Conservation (phyloP, 2,797 vertebrate genomes). For the Hippopotamyrus pictus region DNA sequence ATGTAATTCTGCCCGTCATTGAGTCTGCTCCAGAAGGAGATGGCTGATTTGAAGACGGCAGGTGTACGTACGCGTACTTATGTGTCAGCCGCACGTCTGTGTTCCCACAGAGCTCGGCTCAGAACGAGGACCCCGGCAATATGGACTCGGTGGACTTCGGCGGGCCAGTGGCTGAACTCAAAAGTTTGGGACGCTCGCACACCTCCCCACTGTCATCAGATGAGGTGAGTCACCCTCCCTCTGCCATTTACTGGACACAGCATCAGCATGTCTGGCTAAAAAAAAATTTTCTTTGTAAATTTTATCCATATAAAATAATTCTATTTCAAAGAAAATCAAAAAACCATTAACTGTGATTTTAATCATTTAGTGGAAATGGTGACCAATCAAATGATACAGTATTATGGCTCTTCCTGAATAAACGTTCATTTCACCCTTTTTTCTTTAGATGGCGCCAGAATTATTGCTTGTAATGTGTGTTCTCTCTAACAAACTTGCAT, state of each 20-base stretch:
- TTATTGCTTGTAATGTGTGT: not conserved
- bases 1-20: not conserved
- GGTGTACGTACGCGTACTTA: constrained; percentile 25
- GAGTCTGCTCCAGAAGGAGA: not conserved
- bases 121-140: constrained; percentile 82
- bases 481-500: constrained; percentile 37
- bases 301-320: not conserved
- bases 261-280: not conserved
- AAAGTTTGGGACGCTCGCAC: constrained; percentile 67
- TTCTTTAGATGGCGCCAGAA: constrained; percentile 15
- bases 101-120: constrained; percentile 64
- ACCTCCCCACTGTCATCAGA: constrained; percentile 75
- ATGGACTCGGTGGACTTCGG: constrained; percentile 86
- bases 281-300: not conserved
- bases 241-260: not conserved
- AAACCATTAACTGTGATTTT: not conserved
- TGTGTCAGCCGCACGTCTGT: no score
- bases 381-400: not conserved
- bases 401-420: not conserved
- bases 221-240: constrained; percentile 64
- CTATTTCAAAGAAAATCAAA: not conserved
- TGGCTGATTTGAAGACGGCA: not conserved
- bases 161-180: constrained; percentile 71
- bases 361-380: not conserved
- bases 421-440: not conserved